Evolutionary conservation across 2,888 invertebrate genomes (phyloP).

Genomic region (Cheilosia urbana): DNA sequence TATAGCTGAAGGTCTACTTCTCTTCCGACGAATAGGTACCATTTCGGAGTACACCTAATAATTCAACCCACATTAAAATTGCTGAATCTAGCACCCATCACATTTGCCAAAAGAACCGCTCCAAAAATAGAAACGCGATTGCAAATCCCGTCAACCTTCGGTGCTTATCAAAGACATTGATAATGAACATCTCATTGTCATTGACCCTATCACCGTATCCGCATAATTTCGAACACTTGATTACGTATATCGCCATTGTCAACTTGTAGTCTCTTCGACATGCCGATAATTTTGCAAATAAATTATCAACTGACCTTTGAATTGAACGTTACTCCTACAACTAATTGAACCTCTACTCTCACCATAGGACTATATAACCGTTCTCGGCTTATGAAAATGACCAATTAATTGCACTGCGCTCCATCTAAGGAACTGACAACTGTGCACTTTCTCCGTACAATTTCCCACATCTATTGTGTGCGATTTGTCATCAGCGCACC

Average conservation of each 20-base stretch:
- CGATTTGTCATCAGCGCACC: conserved; percentile 23
- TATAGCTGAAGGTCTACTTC: too few relatives aligned
- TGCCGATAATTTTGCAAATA: conserved; percentile 58
- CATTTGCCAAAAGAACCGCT: too few relatives aligned
- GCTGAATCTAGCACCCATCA: too few relatives aligned
- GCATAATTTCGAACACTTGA: neutral
- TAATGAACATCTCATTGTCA: conserved; percentile 29
- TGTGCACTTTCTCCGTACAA: conserved; percentile 25
- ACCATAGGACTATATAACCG: conserved; percentile 28
- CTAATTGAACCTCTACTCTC: conserved; percentile 39
- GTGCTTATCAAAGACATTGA: conserved; percentile 30
- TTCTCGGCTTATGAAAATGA: neutral
- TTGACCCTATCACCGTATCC: conserved; percentile 13
- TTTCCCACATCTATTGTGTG: conserved; percentile 62
- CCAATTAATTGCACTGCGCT: conserved; percentile 44
- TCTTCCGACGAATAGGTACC: too few relatives aligned
- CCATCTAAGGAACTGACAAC: conserved; percentile 34
- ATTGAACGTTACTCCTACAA: conserved; percentile 47
- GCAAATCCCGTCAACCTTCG: too few relatives aligned
- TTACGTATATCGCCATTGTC: neutral
- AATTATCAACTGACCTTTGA: conserved; percentile 59
- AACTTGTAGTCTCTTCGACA: conserved; percentile 5
- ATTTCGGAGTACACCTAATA: too few relatives aligned
- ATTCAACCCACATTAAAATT: too few relatives aligned
- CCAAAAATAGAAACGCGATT: too few relatives aligned